phyloP scores from a whole-genome alignment of 2,888 invertebrate genomes.

The Corythucha ciliata region DNA sequence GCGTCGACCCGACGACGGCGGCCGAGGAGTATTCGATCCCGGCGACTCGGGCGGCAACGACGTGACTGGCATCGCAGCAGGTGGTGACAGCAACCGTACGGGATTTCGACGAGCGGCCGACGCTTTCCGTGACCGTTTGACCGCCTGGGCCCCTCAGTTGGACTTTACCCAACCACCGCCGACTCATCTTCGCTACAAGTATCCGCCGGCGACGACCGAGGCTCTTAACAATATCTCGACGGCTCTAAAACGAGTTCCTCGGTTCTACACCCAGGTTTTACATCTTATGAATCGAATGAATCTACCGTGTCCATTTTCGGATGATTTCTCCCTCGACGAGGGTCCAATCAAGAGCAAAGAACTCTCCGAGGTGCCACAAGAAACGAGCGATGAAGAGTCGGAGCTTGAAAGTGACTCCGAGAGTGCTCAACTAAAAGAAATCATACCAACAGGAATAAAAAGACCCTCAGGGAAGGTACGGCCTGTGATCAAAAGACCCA shows the following conservation, averaged over 20 bases:
- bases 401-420: constrained; percentile 57
- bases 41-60: no score
- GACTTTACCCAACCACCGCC: constrained; percentile 68
- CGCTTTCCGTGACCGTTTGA: constrained; percentile 49
- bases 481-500: no score
- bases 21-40: no score
- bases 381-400: constrained; percentile 46
- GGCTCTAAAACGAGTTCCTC: constrained; percentile 62
- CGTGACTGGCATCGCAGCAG: constrained; percentile 33
- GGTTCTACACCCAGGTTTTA: constrained; percentile 69
- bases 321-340: constrained; percentile 39
- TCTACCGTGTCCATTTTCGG: constrained; percentile 70
- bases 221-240: constrained; percentile 69
- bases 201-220: constrained; percentile 63
- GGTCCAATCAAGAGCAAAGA: constrained; percentile 32
- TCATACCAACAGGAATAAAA: no score
- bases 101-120: constrained; percentile 35
- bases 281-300: constrained; percentile 96
- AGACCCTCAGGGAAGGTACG: no score
- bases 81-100: constrained; percentile 28
- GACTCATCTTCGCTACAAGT: constrained; percentile 64
- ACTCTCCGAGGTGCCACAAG: constrained; percentile 7
- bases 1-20: no score
- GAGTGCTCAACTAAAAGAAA: no score
- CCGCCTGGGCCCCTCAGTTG: constrained; percentile 50